phyloP scores from a whole-genome alignment of 2,797 vertebrate genomes.

The Melopsittacus undulatus region DNA sequence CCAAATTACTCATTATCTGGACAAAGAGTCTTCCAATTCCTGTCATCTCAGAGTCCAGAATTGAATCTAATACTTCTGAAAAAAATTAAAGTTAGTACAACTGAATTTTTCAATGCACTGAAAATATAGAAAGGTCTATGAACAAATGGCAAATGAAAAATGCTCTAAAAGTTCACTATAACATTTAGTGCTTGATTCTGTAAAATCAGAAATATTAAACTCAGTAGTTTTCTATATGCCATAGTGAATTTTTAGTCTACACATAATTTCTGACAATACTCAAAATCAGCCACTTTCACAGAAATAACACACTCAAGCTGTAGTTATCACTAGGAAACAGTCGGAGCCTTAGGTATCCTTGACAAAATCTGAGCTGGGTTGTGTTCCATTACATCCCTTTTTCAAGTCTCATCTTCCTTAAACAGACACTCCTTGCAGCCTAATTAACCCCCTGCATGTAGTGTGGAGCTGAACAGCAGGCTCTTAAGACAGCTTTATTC shows the following conservation, averaged over 20 bases:
- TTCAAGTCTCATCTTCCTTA: slow-evolving; percentile 33
- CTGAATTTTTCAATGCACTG: background rate
- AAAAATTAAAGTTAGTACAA: background rate
- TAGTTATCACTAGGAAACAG: background rate
- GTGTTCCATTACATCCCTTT: background rate
- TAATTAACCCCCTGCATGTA: slow-evolving; percentile 37
- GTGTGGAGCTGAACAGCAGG: background rate
- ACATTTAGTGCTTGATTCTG: background rate
- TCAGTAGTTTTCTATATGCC: background rate
- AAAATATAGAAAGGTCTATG: background rate
- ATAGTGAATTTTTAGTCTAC: background rate
- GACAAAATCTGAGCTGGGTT: background rate
- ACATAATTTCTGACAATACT: background rate
- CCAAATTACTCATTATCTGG: background rate
- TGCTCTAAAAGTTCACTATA: background rate
- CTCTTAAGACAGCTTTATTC: background rate
- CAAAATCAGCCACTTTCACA: background rate
- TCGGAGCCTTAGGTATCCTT: background rate
- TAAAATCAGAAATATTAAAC: background rate
- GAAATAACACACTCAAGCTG: background rate
- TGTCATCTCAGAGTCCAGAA: background rate
- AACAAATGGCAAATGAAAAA: background rate
- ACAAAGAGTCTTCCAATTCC: background rate
- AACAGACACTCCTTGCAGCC: slow-evolving; percentile 6
- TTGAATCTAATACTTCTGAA: background rate